A percentile compares a stretch with the other conserved stretches of the same genome.
Conservation (phyloP, 1,140 invertebrate genomes). For the Brachionus paranguensis region DNA sequence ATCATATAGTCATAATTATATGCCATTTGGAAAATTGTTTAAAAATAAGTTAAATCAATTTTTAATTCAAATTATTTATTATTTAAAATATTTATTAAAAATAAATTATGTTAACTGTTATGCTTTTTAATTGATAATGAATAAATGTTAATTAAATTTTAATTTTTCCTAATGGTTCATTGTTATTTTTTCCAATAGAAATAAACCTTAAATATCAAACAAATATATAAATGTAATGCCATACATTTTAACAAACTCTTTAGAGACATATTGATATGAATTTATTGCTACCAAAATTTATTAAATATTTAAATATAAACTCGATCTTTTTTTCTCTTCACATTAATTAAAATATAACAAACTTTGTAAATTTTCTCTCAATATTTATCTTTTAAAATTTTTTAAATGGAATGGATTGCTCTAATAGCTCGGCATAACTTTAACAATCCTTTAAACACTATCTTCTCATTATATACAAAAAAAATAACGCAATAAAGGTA, state of each 20-base stretch:
- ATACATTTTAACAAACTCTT: background rate
- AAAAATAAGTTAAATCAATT: too few species aligned
- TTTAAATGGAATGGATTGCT: background rate
- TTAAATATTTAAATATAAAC: background rate
- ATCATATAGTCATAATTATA: too few species aligned
- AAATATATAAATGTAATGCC: background rate
- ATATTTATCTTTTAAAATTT: background rate
- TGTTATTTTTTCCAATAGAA: background rate
- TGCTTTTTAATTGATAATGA: background rate
- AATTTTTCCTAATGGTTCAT: background rate
- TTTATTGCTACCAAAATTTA: background rate
- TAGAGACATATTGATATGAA: background rate
- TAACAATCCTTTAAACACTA: background rate
- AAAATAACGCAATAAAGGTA: background rate
- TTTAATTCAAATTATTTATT: background rate
- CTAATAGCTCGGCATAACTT: background rate
- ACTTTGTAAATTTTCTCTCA: background rate
- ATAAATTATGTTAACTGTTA: background rate
- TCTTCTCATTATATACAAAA: background rate
- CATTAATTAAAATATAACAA: background rate
- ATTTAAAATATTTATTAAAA: background rate
- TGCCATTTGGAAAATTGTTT: too few species aligned
- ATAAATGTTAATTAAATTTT: background rate
- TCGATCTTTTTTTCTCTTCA: background rate
- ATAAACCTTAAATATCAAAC: background rate